A percentile compares a stretch with the other conserved stretches of the same genome.
Conservation (phyloP, 2,888 invertebrate species). For the Tachina lurida region DNA sequence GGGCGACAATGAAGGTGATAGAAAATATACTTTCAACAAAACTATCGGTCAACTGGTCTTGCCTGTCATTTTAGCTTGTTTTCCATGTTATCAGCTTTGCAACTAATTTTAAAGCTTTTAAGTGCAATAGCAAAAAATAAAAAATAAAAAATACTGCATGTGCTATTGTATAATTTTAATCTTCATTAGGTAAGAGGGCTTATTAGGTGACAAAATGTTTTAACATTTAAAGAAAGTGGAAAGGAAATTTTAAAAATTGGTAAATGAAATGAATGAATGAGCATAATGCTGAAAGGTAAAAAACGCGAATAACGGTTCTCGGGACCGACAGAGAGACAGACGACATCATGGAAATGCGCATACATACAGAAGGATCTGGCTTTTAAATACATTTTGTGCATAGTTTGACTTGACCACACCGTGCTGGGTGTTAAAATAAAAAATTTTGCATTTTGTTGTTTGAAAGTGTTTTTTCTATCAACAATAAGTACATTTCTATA, state of each 20-base stretch:
- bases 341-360: too few relatives aligned
- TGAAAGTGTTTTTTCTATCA: too few relatives aligned
- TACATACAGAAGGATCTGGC: too few relatives aligned
- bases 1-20: not conserved
- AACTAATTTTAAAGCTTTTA: slow-evolving; percentile 9
- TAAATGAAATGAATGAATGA: not conserved
- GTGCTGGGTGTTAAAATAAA: too few relatives aligned
- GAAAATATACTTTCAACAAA: not conserved
- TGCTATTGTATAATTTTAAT: slow-evolving; percentile 43
- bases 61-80: not conserved
- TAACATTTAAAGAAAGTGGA: not conserved
- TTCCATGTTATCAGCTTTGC: not conserved
- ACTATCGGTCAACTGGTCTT: not conserved
- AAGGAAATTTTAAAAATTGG: not conserved
- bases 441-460: too few relatives aligned
- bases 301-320: too few relatives aligned
- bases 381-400: too few relatives aligned
- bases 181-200: slow-evolving; percentile 35
- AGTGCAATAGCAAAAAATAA: not conserved
- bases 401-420: too few relatives aligned
- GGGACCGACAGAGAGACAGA: too few relatives aligned
- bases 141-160: not conserved
- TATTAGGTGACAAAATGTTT: slow-evolving; percentile 38
- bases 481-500: too few relatives aligned
- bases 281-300: not conserved